Conservation (phyloP, 2,888 invertebrate species). For the Netelia virgata region DNA sequence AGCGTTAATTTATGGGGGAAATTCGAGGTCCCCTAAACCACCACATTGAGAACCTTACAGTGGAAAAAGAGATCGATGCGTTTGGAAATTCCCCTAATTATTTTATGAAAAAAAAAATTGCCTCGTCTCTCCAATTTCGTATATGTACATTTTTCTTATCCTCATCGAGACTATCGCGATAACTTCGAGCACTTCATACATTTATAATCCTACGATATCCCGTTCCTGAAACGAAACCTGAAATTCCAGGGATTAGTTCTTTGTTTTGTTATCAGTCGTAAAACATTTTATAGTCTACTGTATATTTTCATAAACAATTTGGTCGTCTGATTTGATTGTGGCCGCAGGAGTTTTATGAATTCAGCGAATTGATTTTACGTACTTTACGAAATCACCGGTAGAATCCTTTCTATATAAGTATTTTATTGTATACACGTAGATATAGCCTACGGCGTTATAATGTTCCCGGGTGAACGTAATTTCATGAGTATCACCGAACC, state of each 20-base stretch:
- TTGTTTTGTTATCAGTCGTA: no score
- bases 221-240: no score
- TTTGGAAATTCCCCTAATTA: conserved; percentile 23
- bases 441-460: conserved; percentile 37
- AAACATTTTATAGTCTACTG: no score
- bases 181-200: neutral
- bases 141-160: neutral
- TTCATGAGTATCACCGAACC: conserved; percentile 67
- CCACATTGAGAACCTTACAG: conserved; percentile 7
- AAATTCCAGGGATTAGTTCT: no score
- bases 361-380: no score
- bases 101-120: conserved; percentile 3
- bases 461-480: conserved; percentile 69
- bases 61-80: conserved; percentile 36
- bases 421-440: conserved; percentile 3
- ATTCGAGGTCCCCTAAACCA: conserved; percentile 3
- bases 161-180: neutral
- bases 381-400: no score
- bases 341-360: no score
- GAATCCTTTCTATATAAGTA: no score
- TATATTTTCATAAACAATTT: no score
- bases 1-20: conserved; percentile 31
- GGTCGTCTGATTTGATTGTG: no score
- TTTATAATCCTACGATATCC: neutral
- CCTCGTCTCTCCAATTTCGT: conserved; percentile 11